Percentiles rank a stretch among this genome's conserved stretches.
These are phyloP conservation scores for Cryptosula pallasiana DNA, from an alignment of 2,888 invertebrate genomes.

Conservation along the genomic window DNA sequence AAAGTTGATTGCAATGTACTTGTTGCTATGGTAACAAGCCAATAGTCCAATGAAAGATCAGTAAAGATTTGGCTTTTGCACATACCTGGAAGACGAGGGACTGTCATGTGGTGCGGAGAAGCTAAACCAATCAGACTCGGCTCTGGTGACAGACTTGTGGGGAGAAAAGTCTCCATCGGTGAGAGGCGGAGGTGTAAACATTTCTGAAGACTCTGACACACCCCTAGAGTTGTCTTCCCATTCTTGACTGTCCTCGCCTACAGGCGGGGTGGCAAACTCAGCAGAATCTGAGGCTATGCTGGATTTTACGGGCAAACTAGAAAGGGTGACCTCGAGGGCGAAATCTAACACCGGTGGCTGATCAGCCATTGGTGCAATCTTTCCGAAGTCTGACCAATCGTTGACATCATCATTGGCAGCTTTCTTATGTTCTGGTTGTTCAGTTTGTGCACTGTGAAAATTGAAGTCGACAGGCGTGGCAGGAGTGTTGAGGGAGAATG, in stretches of 20 bases:
- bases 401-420: not conserved
- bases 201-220: not conserved
- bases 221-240: not conserved
- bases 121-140: not conserved
- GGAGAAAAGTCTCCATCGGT: conserved; percentile 9
- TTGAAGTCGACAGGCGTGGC: not conserved
- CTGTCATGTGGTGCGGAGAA: not conserved
- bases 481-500: not conserved
- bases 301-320: not conserved
- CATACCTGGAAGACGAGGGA: not conserved
- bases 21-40: too few relatives aligned
- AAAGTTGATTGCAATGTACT: too few relatives aligned
- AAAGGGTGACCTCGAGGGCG: not conserved
- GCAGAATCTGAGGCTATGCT: not conserved
- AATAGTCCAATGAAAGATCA: not conserved
- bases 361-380: not conserved
- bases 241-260: not conserved
- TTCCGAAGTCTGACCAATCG: not conserved
- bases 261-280: not conserved
- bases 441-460: not conserved
- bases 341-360: not conserved
- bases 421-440: not conserved
- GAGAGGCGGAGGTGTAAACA: conserved; percentile 5
- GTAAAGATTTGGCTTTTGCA: not conserved
- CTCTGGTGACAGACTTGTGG: not conserved